Evolutionary conservation across 2,888 invertebrate genomes (phyloP).

Genomic region (Archaeoteleia sp.): DNA sequence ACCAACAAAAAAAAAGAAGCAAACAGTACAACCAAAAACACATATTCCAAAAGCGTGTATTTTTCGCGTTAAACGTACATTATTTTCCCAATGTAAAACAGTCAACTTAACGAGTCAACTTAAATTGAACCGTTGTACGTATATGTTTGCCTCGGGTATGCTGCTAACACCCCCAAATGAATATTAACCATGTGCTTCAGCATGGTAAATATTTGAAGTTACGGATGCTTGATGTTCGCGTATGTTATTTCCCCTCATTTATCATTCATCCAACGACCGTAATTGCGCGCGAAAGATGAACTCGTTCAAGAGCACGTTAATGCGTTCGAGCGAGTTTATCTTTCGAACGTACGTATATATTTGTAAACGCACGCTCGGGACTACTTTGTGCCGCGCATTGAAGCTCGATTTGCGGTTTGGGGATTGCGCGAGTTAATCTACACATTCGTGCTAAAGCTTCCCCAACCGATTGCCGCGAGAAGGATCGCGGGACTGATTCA

Average conservation of each 20-base stretch:
- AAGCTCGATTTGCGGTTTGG: constrained; percentile 46
- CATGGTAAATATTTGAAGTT: constrained; percentile 47
- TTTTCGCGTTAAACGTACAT: no score
- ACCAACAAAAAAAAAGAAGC: no score
- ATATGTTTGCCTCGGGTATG: constrained; percentile 24
- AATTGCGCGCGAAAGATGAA: constrained; percentile 51
- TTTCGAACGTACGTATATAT: constrained; percentile 43
- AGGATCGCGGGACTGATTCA: constrained; percentile 23
- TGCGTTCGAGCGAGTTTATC: constrained; percentile 42
- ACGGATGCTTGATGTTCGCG: constrained; percentile 41
- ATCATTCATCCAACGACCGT: constrained; percentile 48
- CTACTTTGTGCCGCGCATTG: constrained; percentile 30
- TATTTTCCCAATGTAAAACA: no score
- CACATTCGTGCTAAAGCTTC: constrained; percentile 29
- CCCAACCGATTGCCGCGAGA: constrained; percentile 25
- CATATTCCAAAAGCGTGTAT: no score
- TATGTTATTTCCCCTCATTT: constrained; percentile 43
- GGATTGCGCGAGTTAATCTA: constrained; percentile 34
- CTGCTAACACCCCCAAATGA: constrained; percentile 43
- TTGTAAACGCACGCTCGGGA: constrained; percentile 39
- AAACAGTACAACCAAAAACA: no score
- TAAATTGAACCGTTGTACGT: constrained; percentile 29
- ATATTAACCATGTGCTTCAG: constrained; percentile 40
- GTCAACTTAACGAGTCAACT: no score
- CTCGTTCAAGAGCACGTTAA: constrained; percentile 46